Base-by-base conservation (phyloP, 1,140 invertebrate genomes). In the Camponotus pennsylvanicus region DNA sequence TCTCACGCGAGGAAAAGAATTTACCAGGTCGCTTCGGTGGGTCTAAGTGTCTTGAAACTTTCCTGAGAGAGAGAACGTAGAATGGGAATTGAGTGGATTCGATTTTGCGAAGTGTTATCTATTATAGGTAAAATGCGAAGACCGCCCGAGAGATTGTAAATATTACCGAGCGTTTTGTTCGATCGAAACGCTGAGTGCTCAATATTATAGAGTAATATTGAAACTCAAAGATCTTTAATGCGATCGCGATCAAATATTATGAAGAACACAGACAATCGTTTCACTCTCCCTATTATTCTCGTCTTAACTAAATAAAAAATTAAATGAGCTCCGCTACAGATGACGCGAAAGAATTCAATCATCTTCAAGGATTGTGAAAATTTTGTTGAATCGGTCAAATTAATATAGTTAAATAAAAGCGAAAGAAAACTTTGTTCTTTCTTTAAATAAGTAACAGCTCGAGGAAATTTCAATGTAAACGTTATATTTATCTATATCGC, bases 61-160 rank as follows among this genome's bases (percentile, higher is more conserved):
- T 82, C 34, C 37, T 52, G n/a, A 45, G 34, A 55, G 27, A 73
- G 63, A 67, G 37, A 80, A 42, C 27, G 59, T 27, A 32, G 75
- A 80, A 85, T 52, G 80, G 84, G 84, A 89, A 89, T 89, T 89
- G 87, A 85, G 85, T 83, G 61, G 84, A 89, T 89, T 89, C 88
- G 88, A 89, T 89, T 89, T 78, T 86, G 66, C 84, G 40, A 42
- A 89, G 85, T 79, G 87, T 82, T 82, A 79, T 86, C 83, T 88
- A 88, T 86, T 86, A 88, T 52, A 89, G 61, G 40, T 88, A 70
- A 89, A 89, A 86, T 75, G 40, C 42, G 63, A 78, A 70, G 45
- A 42, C 37, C 75, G 67, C 57, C 32, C 11, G 42, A 76, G 73
- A 77, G 86, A 55, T 77, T 69, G 55, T 77, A 85, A 90, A 85